Evolutionary conservation across 2,113 vertebrate genomes (phyloP).

Genomic region (Amphiprion percula): DNA sequence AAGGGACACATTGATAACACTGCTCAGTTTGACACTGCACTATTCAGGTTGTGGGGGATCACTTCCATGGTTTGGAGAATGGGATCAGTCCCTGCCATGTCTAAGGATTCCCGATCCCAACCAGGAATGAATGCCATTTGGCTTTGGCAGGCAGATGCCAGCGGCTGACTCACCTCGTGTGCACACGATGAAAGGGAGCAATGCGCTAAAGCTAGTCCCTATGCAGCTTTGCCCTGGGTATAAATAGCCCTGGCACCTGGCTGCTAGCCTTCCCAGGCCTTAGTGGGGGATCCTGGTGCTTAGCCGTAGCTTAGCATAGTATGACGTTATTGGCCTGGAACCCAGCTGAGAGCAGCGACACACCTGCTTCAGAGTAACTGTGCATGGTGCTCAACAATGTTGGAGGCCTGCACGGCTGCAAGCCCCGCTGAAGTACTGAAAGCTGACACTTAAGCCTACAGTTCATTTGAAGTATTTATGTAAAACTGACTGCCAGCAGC

Average conservation of each 20-base stretch:
- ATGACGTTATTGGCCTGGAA: conserved; percentile 72
- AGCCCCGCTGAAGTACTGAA: conserved; percentile 6
- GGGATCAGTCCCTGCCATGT: conserved; percentile 54
- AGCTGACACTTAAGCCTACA: conserved; percentile 18
- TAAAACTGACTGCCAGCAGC: conserved; percentile 26
- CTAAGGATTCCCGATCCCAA: conserved; percentile 56
- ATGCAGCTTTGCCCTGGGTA: conserved; percentile 57
- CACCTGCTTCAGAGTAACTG: conserved; percentile 53
- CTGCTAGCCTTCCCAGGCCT: conserved; percentile 62
- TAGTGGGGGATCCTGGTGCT: conserved; percentile 69
- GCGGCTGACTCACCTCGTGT: conserved; percentile 65
- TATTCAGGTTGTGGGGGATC: conserved; percentile 5
- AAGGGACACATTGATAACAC: conserved; percentile 8
- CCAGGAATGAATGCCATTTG: conserved; percentile 32
- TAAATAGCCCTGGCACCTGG: conserved; percentile 75
- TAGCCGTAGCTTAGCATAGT: conserved; percentile 73
- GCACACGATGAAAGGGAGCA: conserved; percentile 57
- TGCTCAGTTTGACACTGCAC: conserved; percentile 32
- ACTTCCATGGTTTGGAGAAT: conserved; percentile 35
- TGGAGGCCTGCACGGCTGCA: conserved; percentile 2
- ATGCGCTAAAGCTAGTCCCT: conserved; percentile 55
- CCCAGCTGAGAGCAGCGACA: conserved; percentile 64
- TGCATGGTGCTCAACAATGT: conserved; percentile 9
- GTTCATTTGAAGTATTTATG: conserved; percentile 43
- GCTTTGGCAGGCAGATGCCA: conserved; percentile 52